A percentile compares a stretch with the other conserved stretches of the same genome.
Evolutionary conservation across 2,113 vertebrate species (phyloP).

Genomic region (Casuarius casuarius): DNA sequence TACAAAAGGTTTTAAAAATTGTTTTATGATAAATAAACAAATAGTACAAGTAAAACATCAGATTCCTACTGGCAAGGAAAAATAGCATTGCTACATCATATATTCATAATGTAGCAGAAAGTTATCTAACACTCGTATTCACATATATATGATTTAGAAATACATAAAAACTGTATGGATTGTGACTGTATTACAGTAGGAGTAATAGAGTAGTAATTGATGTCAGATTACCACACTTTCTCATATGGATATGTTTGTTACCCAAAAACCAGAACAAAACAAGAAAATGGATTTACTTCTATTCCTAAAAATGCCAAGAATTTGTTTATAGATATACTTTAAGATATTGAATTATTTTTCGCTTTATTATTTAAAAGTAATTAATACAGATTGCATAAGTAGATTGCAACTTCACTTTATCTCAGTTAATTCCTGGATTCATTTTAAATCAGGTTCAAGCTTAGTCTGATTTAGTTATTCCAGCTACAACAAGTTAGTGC

Average conservation of each 20-base stretch:
- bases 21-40: neutral
- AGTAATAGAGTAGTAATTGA: neutral
- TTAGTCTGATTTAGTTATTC: neutral
- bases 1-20: neutral
- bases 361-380: neutral
- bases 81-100: neutral
- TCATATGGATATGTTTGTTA: neutral
- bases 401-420: conserved; percentile 10
- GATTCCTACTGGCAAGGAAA: neutral
- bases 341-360: neutral
- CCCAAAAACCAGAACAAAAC: neutral
- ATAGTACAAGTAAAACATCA: neutral
- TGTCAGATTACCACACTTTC: neutral
- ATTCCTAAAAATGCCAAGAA: neutral
- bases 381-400: conserved; percentile 2
- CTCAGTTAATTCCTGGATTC: neutral
- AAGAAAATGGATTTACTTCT: neutral
- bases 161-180: neutral
- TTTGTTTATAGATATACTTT: neutral
- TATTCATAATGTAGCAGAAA: neutral
- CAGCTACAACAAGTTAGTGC: neutral
- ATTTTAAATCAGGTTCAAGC: neutral
- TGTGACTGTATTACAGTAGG: neutral
- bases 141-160: neutral
- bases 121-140: neutral